Base-by-base conservation (phyloP, 2,113 vertebrate species). In the Sylvilagus bachmani region DNA sequence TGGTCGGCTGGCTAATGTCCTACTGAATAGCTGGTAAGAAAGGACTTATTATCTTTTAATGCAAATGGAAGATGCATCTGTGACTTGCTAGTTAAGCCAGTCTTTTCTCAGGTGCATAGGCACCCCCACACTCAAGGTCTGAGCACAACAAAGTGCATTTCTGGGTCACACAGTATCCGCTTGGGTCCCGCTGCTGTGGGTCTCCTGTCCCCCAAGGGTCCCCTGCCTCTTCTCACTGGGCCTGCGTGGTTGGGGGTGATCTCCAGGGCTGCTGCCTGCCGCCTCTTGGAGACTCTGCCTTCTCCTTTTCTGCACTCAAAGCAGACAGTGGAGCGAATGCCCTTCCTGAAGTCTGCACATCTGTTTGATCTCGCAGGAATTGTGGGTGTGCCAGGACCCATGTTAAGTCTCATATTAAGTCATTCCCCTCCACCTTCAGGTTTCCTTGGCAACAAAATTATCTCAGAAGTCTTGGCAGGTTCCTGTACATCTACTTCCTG, bases 381-480 rank as follows among this genome's bases (percentile, higher is more conserved):
- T 74, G 19, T 13, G 51, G 11, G 74, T 71, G 17, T 9, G 22
- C 33, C 55, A 85, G 71, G 33, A 21, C 12, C 5, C 10, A 84
- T 95, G 77, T 91, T 69, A 61, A 69, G 25, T 69, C 27, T 90
- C 13, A 51, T 49, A 61, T 6, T 44, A 44, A 44, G 44, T 44
- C 44, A 44, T 55, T 2, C 19, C 55, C 27, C 3, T 16, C 38
- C 2, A 25, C 33, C 1, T 2, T 89, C 55, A 58, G 27, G 29
- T 93, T 71, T 93, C 12, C 69, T 75, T 67, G 36, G 33, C 38
- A 93, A 89, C n/a, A 94, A 88, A 86, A 93, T 82, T 3, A 66
- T 71, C 55, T 82, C 36, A 86, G 64, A 80, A 71, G 0, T 78
- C 53, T 78, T 93, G 38, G 11, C 55, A 78, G 86, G 10, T 69